phyloP scores from a whole-genome alignment of 2,113 vertebrate species.

The Bufo gargarizans region DNA sequence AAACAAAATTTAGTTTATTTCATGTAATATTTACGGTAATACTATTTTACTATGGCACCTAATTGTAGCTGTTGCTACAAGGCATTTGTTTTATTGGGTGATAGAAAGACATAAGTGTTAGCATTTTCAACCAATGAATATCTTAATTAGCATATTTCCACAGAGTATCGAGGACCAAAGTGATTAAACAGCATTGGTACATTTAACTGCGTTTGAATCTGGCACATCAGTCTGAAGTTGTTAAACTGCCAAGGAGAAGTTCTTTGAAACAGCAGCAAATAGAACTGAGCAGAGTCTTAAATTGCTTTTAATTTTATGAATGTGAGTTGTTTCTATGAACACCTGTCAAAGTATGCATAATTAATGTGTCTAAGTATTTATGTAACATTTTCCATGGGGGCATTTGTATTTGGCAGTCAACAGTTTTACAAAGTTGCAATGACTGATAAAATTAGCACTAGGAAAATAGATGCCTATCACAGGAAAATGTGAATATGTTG shows the following conservation, averaged over 20 bases:
- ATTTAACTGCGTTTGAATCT: constrained; percentile 31
- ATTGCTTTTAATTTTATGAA: constrained; percentile 51
- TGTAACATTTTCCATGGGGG: constrained; percentile 29
- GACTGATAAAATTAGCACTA: constrained; percentile 45
- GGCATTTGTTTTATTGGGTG: neutral
- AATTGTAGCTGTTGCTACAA: neutral
- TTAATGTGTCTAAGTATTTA: constrained; percentile 55
- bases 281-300: constrained; percentile 16
- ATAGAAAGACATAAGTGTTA: neutral
- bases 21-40: neutral
- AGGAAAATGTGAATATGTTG: constrained; percentile 44
- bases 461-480: constrained; percentile 50
- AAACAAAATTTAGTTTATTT: neutral
- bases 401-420: constrained; percentile 55
- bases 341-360: constrained; percentile 56
- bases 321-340: constrained; percentile 47
- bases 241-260: constrained; percentile 34
- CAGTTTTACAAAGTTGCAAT: constrained; percentile 54
- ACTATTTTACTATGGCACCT: neutral
- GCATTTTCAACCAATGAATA: constrained; percentile 3
- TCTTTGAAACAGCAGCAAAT: constrained; percentile 42
- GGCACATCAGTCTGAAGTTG: constrained; percentile 36
- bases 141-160: constrained; percentile 13
- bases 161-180: constrained; percentile 21
- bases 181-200: constrained; percentile 24